Percentiles rank a stretch among this genome's conserved stretches.
Conservation (phyloP, 35 echinoderm and acorn worm species). For the Amphiura filiformis region DNA sequence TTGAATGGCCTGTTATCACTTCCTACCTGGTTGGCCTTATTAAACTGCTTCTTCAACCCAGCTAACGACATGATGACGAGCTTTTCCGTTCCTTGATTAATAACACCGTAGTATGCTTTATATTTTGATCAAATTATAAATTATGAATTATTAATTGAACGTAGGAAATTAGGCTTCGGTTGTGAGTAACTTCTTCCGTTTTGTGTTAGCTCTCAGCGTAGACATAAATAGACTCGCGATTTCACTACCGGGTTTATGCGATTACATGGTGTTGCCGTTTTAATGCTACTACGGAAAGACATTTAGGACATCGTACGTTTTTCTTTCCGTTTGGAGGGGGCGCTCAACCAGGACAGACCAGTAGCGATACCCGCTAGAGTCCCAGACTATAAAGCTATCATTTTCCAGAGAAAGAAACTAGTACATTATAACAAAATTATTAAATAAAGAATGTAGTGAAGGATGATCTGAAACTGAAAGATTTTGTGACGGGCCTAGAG, state of each 20-base stretch:
- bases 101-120: background rate
- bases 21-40: slow-evolving; percentile 89
- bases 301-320: too few relatives aligned
- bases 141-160: background rate
- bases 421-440: too few relatives aligned
- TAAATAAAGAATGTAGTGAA: too few relatives aligned
- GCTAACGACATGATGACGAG: slow-evolving; percentile 73
- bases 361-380: too few relatives aligned
- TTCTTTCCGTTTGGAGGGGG: too few relatives aligned
- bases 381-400: too few relatives aligned
- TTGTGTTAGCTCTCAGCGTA: background rate
- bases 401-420: too few relatives aligned
- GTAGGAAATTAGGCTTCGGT: background rate
- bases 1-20: too few relatives aligned
- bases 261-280: background rate
- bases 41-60: slow-evolving; percentile 92
- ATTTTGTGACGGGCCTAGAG: too few relatives aligned
- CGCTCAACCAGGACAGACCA: too few relatives aligned
- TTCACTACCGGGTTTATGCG: background rate
- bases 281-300: background rate
- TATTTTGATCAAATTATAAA: background rate
- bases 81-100: background rate
- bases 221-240: background rate
- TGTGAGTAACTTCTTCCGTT: background rate
- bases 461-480: too few relatives aligned